These are phyloP conservation scores for Atta colombica DNA, from an alignment of 1,140 invertebrate species.

Conservation along the genomic window DNA sequence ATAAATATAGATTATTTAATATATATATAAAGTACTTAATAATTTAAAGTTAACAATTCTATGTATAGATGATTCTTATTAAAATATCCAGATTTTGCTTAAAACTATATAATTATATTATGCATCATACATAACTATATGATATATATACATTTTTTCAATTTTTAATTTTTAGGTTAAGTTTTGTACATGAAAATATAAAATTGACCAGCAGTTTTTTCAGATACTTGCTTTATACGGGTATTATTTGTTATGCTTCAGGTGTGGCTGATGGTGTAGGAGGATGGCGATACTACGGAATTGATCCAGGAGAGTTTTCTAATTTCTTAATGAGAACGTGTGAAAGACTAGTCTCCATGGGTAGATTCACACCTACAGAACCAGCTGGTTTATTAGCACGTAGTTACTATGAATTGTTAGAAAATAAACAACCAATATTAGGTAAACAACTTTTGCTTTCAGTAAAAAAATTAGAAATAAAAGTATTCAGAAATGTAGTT, in stretches of 20 bases:
- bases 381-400: slow-evolving; percentile 95
- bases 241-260: slow-evolving; percentile 79
- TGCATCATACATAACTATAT: not conserved
- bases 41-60: not conserved
- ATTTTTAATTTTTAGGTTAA: not conserved
- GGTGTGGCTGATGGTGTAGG: slow-evolving; percentile 99
- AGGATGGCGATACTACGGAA: slow-evolving; percentile 98
- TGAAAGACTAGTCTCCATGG: slow-evolving; percentile 95
- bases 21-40: not conserved
- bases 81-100: not conserved
- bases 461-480: not conserved
- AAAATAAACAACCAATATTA: slow-evolving; percentile 96
- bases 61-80: not conserved
- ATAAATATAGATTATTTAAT: not conserved
- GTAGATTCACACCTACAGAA: slow-evolving; percentile 93
- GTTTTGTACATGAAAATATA: not conserved
- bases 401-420: slow-evolving; percentile 96
- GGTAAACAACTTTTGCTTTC: slow-evolving; percentile 86
- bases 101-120: not conserved
- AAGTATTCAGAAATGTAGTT: not conserved
- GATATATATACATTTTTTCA: not conserved
- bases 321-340: slow-evolving; percentile 97
- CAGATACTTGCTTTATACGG: not conserved
- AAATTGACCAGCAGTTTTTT: not conserved
- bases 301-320: slow-evolving; percentile 98